These are phyloP conservation scores for Candoia aspera DNA, from an alignment of 2,113 vertebrate species.

Conservation along the genomic window DNA sequence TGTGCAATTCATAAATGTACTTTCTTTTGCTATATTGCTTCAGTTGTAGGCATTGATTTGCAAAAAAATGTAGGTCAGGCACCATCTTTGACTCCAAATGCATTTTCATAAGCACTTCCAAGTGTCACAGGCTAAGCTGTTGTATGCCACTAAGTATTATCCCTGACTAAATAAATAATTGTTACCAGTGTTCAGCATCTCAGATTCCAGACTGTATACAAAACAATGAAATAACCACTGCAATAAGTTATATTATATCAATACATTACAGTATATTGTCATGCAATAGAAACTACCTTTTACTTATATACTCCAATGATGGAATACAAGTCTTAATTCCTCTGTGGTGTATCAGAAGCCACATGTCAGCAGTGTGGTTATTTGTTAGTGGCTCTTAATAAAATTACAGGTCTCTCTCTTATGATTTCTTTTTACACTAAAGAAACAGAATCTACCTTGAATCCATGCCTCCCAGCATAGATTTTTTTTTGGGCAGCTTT, in stretches of 20 bases:
- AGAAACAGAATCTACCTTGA: not conserved
- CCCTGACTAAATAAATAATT: conserved; percentile 21
- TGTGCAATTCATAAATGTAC: not conserved
- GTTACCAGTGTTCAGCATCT: conserved; percentile 12
- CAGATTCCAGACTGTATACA: not conserved
- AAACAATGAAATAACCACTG: conserved; percentile 14
- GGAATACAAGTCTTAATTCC: not conserved
- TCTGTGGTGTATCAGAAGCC: conserved; percentile 15
- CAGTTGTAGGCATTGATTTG: conserved; percentile 22
- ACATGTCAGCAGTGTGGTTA: conserved; percentile 1
- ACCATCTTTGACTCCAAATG: conserved; percentile 1
- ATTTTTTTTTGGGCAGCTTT: not conserved
- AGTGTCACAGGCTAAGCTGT: conserved; percentile 10
- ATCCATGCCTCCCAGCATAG: not conserved
- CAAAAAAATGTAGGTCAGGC: conserved; percentile 7
- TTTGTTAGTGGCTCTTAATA: not conserved
- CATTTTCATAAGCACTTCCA: conserved; percentile 11
- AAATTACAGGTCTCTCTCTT: conserved; percentile 2
- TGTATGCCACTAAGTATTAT: conserved; percentile 15
- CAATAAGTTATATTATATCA: not conserved
- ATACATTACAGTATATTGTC: conserved; percentile 6
- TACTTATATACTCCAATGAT: conserved; percentile 1
- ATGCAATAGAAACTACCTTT: not conserved
- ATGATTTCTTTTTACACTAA: conserved; percentile 1
- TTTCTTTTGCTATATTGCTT: conserved; percentile 3